Evolutionary conservation across 2,797 vertebrate species (phyloP), one percentile per base, ranked within the genome.

Genomic region (Mormyrops boulengeri): DNA sequence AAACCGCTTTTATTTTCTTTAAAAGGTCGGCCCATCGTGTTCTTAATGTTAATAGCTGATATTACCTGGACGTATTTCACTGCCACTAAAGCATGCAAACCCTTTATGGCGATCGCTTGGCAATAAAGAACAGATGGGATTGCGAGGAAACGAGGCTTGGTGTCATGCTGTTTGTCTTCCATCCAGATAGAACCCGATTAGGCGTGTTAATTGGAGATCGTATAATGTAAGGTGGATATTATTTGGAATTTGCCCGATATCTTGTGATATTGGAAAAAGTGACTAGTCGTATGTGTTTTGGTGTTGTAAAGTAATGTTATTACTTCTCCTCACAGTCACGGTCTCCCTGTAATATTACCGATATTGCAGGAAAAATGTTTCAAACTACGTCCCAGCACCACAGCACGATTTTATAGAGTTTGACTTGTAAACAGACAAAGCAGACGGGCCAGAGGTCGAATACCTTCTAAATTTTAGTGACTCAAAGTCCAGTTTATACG

Each of bases 401-500:
- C 41, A 82, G 77, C 77, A 47, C 8, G 77, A n/a, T 82, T 47
- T 47, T 47, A 47, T 47, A 41, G 77, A 82, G 41, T 82, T 82
- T 47, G 77, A 82, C 41, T 47, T 47, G 77, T 47, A 47, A 41
- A 82, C 77, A 82, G 77, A 82, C 47, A 82, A 82, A 82, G 41
- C 77, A 44, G 8, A 44, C 19, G 19, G 77, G 8, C 19, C 41
- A 82, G 38, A 82, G 77, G 22, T 47, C 17, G 41, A 82, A n/a
- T 41, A 47, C 6, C 41, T 47, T 47, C 77, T 44, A 9, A 82
- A n/a, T 82, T 22, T 22, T 82, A 82, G 41, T 22, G 19, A 82
- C 77, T 82, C 77, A 82, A 82, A 82, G 77, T 82, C 41, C 77
- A 82, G 41, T 82, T 82, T 47, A n/a, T n/a, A n/a, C n/a, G n/a